Evolutionary conservation across 2,113 vertebrate genomes (phyloP).

Genomic region (Ceuthmochares aereus): DNA sequence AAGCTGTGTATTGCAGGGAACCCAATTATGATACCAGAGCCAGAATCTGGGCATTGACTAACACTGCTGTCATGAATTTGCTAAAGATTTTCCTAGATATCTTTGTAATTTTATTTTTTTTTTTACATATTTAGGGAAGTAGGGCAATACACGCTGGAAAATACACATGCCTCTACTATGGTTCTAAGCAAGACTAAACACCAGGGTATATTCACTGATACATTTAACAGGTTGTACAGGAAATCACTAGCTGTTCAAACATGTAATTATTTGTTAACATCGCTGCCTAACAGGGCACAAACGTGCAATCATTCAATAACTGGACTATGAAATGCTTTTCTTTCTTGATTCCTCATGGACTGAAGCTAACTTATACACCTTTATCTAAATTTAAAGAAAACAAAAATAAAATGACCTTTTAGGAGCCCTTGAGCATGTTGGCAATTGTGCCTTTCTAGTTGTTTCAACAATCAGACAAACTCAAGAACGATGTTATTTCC

Average conservation of each 20-base stretch:
- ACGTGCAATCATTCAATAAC: neutral
- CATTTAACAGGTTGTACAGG: neutral
- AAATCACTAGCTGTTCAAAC: neutral
- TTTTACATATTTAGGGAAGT: neutral
- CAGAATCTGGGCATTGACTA: neutral
- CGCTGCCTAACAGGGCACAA: neutral
- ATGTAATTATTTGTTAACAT: neutral
- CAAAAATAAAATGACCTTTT: neutral
- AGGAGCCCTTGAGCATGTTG: neutral
- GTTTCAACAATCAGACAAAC: neutral
- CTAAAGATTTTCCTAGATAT: neutral
- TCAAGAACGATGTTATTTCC: neutral
- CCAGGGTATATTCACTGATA: neutral
- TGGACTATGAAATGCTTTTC: neutral
- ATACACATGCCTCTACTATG: neutral
- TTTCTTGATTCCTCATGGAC: neutral
- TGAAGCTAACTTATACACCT: neutral
- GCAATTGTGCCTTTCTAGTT: neutral
- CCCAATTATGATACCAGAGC: neutral
- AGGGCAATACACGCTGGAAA: neutral
- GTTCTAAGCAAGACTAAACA: neutral
- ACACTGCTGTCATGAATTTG: neutral
- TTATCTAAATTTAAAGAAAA: neutral
- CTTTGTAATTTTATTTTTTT: neutral
- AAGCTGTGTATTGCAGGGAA: neutral